These are phyloP conservation scores for Oscheius sp. DNA, from an alignment of 2,888 invertebrate genomes.

Conservation along the genomic window DNA sequence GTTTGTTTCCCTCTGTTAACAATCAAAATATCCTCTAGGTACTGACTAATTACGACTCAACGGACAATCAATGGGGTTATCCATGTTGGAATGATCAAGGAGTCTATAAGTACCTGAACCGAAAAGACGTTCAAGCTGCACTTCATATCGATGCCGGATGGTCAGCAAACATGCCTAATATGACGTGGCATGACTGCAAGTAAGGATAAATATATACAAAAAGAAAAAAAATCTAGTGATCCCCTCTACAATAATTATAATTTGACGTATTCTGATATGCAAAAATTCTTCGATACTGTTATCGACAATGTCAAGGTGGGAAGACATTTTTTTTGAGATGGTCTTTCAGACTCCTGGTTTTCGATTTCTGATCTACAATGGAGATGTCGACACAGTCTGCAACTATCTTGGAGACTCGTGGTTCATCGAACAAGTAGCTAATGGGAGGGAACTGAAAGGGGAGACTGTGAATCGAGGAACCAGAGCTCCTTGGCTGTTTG, in stretches of 20 bases:
- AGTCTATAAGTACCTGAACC: conserved; percentile 27
- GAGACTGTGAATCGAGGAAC: not conserved
- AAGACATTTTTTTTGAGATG: not conserved
- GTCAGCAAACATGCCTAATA: conserved; percentile 19
- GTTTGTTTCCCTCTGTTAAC: not conserved
- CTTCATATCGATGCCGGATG: conserved; percentile 38
- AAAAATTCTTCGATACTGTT: conserved; percentile 40
- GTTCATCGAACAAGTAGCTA: conserved; percentile 14
- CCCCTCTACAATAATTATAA: conserved; percentile 42
- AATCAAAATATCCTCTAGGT: conserved; percentile 32
- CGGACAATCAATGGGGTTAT: conserved; percentile 35
- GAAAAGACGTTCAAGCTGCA: conserved; percentile 32
- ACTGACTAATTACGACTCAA: conserved; percentile 49
- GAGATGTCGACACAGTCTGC: conserved; percentile 41
- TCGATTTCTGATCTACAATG: conserved; percentile 47
- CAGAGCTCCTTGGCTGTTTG: conserved; percentile 45
- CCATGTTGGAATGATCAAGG: conserved; percentile 40
- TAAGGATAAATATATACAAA: not conserved
- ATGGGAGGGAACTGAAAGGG: not conserved
- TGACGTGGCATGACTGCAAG: conserved; percentile 48
- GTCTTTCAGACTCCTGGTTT: conserved; percentile 31
- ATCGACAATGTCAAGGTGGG: conserved; percentile 37
- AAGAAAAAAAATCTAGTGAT: conserved; percentile 26
- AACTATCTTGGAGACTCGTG: conserved; percentile 31
- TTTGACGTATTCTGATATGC: conserved; percentile 43